Percentiles rank a stretch among this genome's conserved stretches.
Evolutionary conservation across 2,113 vertebrate species (phyloP).

Genomic region (Oryzias javanicus): DNA sequence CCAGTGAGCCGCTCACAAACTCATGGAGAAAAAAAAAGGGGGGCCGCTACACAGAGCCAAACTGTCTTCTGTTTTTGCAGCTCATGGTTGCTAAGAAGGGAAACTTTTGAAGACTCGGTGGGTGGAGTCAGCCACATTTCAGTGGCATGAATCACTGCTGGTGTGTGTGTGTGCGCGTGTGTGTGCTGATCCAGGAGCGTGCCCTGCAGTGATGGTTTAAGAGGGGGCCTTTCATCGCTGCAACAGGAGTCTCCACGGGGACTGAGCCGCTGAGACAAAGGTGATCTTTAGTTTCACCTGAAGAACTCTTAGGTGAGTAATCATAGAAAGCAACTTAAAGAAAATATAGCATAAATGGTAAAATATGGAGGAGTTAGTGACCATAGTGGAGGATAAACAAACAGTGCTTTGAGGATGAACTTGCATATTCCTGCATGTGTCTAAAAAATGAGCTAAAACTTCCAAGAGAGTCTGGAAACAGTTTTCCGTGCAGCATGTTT

Average conservation of each 20-base stretch:
- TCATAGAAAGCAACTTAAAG: neutral
- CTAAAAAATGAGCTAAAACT: too few species aligned
- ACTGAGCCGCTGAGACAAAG: constrained; percentile 18
- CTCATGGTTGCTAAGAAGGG: neutral
- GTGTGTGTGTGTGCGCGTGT: constrained; percentile 8
- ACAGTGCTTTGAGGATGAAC: too few species aligned
- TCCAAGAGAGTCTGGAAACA: too few species aligned
- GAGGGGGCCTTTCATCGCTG: constrained; percentile 18
- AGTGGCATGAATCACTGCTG: constrained; percentile 45
- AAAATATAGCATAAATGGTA: neutral
- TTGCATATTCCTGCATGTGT: too few species aligned
- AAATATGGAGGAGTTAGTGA: too few species aligned
- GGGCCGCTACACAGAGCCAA: neutral
- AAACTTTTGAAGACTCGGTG: neutral
- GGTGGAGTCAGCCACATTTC: constrained; percentile 31
- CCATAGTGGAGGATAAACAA: too few species aligned
- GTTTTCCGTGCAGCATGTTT: too few species aligned
- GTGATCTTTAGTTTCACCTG: constrained; percentile 15
- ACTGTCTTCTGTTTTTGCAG: neutral
- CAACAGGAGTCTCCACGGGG: constrained; percentile 21
- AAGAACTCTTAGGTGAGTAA: constrained; percentile 45
- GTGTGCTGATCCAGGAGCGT: constrained; percentile 8
- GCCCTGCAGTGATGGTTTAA: constrained; percentile 34
- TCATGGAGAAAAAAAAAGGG: neutral
- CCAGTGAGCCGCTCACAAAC: neutral